A percentile compares a stretch with the other conserved stretches of the same genome.
These are phyloP conservation scores for Bombylius major DNA, from an alignment of 2,888 invertebrate species.

Conservation along the genomic window DNA sequence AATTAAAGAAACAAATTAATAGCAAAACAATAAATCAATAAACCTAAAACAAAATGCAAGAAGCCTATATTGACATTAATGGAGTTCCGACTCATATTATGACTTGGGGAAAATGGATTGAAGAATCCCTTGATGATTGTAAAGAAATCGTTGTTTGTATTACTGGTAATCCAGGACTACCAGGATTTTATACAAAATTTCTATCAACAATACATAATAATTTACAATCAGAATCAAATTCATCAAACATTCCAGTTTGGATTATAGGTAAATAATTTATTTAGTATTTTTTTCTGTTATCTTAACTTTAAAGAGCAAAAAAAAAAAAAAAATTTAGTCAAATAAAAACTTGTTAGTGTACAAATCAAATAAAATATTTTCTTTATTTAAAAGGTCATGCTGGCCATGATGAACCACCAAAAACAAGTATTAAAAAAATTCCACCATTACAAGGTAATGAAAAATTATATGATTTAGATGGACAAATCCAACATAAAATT, in stretches of 20 bases:
- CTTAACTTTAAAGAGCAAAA: background rate
- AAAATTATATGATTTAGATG: constrained; percentile 57
- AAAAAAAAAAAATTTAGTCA: background rate
- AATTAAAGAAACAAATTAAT: too few relatives aligned
- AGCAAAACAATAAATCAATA: too few relatives aligned
- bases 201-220: constrained; percentile 48
- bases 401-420: constrained; percentile 64
- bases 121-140: constrained; percentile 43
- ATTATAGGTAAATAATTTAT: constrained; percentile 47
- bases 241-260: constrained; percentile 54
- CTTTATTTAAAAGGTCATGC: constrained; percentile 42
- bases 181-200: constrained; percentile 69
- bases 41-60: constrained; percentile 24
- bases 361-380: background rate
- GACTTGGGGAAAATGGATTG: constrained; percentile 57
- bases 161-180: constrained; percentile 80
- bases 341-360: too few relatives aligned
- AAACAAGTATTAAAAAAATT: constrained; percentile 37
- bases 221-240: constrained; percentile 29
- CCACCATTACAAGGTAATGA: constrained; percentile 43
- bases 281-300: background rate
- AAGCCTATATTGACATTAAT: constrained; percentile 42
- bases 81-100: constrained; percentile 58
- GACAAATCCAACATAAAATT: constrained; percentile 45
- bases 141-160: constrained; percentile 60